Conservation (phyloP, 2,797 vertebrate genomes). For the Taeniopygia guttata region DNA sequence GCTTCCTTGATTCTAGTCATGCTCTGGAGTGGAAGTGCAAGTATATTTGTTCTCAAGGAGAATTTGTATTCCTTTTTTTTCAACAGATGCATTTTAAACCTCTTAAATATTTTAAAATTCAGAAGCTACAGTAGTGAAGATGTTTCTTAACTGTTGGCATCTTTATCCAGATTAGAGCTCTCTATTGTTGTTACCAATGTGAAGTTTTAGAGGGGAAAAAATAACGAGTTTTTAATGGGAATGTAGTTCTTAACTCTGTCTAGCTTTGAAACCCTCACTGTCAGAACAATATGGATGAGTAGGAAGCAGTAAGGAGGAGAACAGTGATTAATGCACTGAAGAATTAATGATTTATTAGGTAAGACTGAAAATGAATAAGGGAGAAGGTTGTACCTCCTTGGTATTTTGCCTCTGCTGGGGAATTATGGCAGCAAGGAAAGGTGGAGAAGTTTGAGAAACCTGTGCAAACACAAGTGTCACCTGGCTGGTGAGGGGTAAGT, state of each 20-base stretch:
- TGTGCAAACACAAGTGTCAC: background rate
- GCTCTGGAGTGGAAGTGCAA: background rate
- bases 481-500: background rate
- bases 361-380: background rate
- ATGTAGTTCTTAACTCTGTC: background rate
- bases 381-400: background rate
- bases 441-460: slow-evolving; percentile 31
- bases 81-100: background rate
- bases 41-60: background rate
- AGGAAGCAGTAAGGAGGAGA: background rate
- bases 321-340: background rate
- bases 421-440: background rate
- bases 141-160: background rate
- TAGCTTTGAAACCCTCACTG: background rate
- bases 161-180: background rate
- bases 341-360: background rate
- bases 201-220: background rate
- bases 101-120: background rate
- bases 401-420: background rate
- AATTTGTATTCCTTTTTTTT: background rate
- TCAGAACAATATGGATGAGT: background rate
- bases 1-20: background rate
- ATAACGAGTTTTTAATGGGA: background rate
- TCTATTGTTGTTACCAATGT: background rate
- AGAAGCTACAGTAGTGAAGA: background rate